Conservation (phyloP, 2,797 vertebrate species). For the Tarsius wallacei region DNA sequence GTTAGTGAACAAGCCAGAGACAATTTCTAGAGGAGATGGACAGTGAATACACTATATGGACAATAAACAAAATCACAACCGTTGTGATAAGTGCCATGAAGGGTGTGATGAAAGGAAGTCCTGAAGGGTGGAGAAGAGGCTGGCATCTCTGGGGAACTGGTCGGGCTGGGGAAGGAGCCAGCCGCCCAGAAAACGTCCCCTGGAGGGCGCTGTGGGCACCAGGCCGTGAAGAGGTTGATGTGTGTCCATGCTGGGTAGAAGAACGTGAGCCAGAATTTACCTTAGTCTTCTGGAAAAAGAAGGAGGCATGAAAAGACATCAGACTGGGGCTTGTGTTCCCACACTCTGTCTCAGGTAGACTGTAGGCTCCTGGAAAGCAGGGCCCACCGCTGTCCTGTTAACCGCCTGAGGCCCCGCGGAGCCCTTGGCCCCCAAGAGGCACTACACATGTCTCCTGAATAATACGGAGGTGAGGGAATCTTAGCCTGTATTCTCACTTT, state of each 20-base stretch:
- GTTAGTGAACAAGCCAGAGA: neutral
- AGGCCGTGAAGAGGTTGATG: neutral
- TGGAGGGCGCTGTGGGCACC: neutral
- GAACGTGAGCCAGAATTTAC: neutral
- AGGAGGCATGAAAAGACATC: neutral
- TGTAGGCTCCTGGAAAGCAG: neutral
- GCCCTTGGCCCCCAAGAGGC: neutral
- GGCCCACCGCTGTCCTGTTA: neutral
- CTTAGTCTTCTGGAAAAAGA: neutral
- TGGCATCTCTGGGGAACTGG: neutral
- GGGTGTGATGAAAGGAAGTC: neutral
- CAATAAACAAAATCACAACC: neutral
- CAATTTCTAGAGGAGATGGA: neutral
- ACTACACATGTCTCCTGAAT: neutral
- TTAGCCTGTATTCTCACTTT: neutral
- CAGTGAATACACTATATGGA: neutral
- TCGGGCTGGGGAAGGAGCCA: neutral
- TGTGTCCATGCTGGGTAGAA: neutral
- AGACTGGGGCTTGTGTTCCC: neutral
- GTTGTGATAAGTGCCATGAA: neutral
- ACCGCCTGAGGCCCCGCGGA: neutral
- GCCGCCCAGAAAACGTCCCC: neutral
- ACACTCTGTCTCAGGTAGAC: neutral
- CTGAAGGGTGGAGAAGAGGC: neutral
- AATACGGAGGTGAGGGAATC: neutral